Evolutionary conservation across 2,888 invertebrate species (phyloP), one percentile per base, ranked within the genome.

Genomic region (Nomada flava): DNA sequence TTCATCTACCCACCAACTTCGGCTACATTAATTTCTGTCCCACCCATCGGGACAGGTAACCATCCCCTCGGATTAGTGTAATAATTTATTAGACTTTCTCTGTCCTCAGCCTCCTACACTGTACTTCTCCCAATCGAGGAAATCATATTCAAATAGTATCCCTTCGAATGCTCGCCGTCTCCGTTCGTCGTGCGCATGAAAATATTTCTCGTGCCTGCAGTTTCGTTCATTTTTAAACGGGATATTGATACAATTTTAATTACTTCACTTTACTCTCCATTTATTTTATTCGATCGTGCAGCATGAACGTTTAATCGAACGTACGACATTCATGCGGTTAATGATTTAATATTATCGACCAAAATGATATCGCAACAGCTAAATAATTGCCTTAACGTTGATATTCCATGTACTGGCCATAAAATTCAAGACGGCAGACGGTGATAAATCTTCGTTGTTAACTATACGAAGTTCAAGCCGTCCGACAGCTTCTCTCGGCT

Each of bases 71-170:
- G 75, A 82, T 86, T 85, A 85, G 65, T 52, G 60, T 72, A 73
- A 79, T 77, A 87, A 86, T 86, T 86, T 86, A 86, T 87, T 67
- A 72, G 82, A 82, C 79, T 85, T 82, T 85, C 85, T 82, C 86
- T 72, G 55, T 68, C 47, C 69, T 20, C 63, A 26, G 10, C 79
- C 85, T 76, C 85, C 76, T 76, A 87, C 82, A 82, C 69, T 42
- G 47, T 44, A 7, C 26, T 50, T 53, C 53, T 57, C 53, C 52
- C 63, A 50, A 55, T 44, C 47, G 74, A 13, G 73, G 50, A 79
- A 75, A 75, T n/a, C 52, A 67, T 20, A 62, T 18, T 74, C 62
- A 47, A 72, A 53, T 60, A 29, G 62, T 69, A 67, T 74, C 57
- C 55, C 23, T 29, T 36, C 15, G 20, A 29, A 23, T 18, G 20